Conservation (phyloP, 2,797 vertebrate species). For the Rhinichthys osculus region DNA sequence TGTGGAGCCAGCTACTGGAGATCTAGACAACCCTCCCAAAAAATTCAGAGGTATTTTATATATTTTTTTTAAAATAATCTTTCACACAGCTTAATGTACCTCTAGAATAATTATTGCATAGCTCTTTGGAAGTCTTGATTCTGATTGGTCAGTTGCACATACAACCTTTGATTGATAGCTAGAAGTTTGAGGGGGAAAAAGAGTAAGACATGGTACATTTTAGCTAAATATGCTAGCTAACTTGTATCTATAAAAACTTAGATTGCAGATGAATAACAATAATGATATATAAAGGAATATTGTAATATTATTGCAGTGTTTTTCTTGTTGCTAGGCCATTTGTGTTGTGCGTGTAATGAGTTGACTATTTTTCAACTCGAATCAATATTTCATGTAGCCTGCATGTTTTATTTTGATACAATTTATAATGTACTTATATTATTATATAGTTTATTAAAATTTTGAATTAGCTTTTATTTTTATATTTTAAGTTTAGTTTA, state of each 20-base stretch:
- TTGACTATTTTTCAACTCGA: background rate
- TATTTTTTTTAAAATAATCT: background rate
- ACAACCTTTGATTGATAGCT: background rate
- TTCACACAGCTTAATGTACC: background rate
- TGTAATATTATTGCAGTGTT: background rate
- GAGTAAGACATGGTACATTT: background rate
- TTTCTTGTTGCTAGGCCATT: background rate
- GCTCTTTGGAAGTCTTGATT: background rate
- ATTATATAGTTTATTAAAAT: background rate
- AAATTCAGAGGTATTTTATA: conserved; percentile 90
- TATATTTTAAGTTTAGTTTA: background rate
- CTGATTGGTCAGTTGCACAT: background rate
- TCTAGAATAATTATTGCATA: background rate
- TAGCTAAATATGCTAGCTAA: background rate
- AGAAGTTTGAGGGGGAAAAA: background rate
- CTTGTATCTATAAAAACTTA: background rate
- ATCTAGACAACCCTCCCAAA: conserved; percentile 95
- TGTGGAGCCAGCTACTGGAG: conserved; percentile 92
- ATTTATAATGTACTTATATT: background rate
- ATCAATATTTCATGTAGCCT: background rate
- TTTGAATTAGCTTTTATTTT: background rate
- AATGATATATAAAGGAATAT: background rate
- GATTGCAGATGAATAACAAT: background rate
- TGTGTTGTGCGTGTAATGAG: background rate
- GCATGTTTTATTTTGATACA: background rate